Evolutionary conservation across 2,797 vertebrate species (phyloP), one percentile per base, ranked within the genome.

Genomic region (Coregonus sp.): DNA sequence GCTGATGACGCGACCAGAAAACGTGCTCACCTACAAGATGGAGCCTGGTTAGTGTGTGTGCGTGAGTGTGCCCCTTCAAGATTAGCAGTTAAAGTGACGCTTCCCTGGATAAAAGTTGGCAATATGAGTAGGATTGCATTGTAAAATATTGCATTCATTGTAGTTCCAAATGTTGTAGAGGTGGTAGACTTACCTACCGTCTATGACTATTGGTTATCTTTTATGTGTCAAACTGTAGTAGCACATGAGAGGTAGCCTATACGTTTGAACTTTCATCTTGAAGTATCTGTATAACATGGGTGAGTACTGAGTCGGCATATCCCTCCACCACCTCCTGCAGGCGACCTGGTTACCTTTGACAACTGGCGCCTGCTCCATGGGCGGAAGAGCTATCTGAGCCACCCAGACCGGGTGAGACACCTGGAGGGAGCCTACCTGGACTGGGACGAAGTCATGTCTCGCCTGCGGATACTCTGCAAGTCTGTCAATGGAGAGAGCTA

Each of bases 401-500:
- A 35, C 0, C 74, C 72, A 0, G 86, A 83, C 56, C 77, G 79
- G 5, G 59, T 90, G 1, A 94, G 96, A 5, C 97, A 95, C 83
- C 94, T 99, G 15, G 97, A 99, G 84, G 98, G 97, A 0, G 96
- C 95, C 25, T 99, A 99, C 52, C 93, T 96, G 54, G 97, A 99
- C 88, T 99, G 98, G 98, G 98, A 99, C 1, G 96, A 97, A 59
- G 96, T 97, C 68, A 96, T 98, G 96, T 99, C 97, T 2, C 94
- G 96, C 76, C 94, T 99, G 56, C 91, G 94, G 75, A 87, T 95
- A 31, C 94, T 99, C 70, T 93, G 86, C 75, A 91, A 76, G 75
- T 90, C 69, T 0, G 68, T 97, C 15, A 78, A 91, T 0, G 76
- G 81, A 0, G 85, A 83, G 50, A 72, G 70, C 1, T 94, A 92